Conservation (phyloP, 2,113 vertebrate genomes). For the Ageneiosus marmoratus region DNA sequence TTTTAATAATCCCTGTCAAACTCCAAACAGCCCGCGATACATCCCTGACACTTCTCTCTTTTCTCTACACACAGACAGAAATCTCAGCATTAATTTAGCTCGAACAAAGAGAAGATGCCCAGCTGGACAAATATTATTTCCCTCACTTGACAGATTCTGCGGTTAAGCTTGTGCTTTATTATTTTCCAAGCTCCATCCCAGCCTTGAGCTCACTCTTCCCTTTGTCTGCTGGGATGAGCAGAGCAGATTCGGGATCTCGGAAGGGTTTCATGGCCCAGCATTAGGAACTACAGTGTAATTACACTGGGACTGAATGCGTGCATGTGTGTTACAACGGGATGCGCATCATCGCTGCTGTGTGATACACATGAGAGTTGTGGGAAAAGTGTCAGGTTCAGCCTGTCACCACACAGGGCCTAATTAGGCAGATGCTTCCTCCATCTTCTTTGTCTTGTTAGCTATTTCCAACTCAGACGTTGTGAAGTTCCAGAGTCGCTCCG, state of each 20-base stretch:
- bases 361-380: constrained; percentile 50
- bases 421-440: constrained; percentile 69
- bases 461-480: constrained; percentile 76
- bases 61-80: constrained; percentile 85
- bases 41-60: constrained; percentile 85
- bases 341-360: constrained; percentile 50
- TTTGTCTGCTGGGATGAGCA: constrained; percentile 61
- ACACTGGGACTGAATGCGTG: constrained; percentile 58
- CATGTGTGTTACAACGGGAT: constrained; percentile 54
- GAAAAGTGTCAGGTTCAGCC: constrained; percentile 61
- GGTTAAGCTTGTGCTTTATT: constrained; percentile 89
- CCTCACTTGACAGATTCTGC: constrained; percentile 88
- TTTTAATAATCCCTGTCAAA: constrained; percentile 99
- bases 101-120: constrained; percentile 95
- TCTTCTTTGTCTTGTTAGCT: constrained; percentile 74
- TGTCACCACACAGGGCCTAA: constrained; percentile 70
- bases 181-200: constrained; percentile 68
- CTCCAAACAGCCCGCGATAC: constrained; percentile 90
- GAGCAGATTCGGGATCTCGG: constrained; percentile 69
- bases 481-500: constrained; percentile 68
- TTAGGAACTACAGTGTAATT: constrained; percentile 82
- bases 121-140: constrained; percentile 98
- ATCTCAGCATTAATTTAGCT: constrained; percentile 98
- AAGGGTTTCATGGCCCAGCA: constrained; percentile 73
- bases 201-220: constrained; percentile 17